Evolutionary conservation across 2,113 vertebrate genomes (phyloP), one percentile per base, ranked within the genome.

Genomic region (Solenodon paradoxus): DNA sequence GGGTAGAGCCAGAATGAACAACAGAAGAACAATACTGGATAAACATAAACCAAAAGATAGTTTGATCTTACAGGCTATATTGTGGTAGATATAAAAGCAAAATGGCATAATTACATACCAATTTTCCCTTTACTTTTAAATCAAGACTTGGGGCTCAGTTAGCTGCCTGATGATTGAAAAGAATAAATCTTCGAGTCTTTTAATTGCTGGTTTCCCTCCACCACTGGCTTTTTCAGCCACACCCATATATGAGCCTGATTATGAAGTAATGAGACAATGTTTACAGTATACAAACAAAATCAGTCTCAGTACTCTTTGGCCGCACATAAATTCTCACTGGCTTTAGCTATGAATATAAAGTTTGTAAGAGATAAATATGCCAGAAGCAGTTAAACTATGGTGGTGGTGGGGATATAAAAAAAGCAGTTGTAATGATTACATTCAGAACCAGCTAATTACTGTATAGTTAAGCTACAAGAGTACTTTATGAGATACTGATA

Each of bases 241-340:
- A 5, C 59, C 95, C 87, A 61, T 1, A 32, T 0, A 30, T 9
- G 30, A 87, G n/a, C 30, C 55, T 93, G 59, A 95, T 95, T 96
- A 59, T 90, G 95, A 96, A 85, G 87, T 90, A 82, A 88, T 66
- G 77, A 84, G 66, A 53, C 4, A 19, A 35, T 4, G 10, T n/a
- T 86, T 72, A 20, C 32, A 78, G 66, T 19, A 57, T 7, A 74
- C 30, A 92, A 45, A 69, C 26, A 68, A 40, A 24, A 68, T 74
- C n/a, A 42, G 55, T 57, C n/a, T 63, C 53, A 57, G 51, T 32
- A 51, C 49, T 72, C 72, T n/a, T n/a, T 68, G 69, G 40, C 30
- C 28, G 84, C 40, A 72, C 0, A 11, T 5, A 7, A 38, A 38
- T 32, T 42, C 72, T 83, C 35, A 85, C 2, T 15, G 68, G 79